Evolutionary conservation across 1,140 invertebrate genomes (phyloP), one percentile per base, ranked within the genome.

Genomic region (Lepeophtheirus salmonis): DNA sequence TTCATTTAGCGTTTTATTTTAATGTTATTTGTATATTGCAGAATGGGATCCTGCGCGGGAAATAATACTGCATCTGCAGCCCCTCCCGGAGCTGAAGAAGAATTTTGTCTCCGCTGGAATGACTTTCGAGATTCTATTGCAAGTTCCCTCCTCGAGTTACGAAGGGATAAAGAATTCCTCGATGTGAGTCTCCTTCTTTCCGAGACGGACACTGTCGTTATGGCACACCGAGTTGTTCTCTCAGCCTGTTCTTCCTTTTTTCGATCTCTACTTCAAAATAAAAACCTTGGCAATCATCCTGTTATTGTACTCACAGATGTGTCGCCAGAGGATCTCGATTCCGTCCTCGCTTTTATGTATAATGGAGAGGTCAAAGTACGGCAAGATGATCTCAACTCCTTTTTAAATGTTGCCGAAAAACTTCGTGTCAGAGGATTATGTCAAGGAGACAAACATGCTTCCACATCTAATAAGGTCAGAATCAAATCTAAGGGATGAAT

Each of bases 331-430:
- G 59, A 61, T 52, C 41, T 61, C 53, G 21, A 22, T 20, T 17
- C 41, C n/a, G 25, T 61, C 49, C 51, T 61, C 2, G 26, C 54
- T 13, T 61, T 61, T 41, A 61, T 61, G 59, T 61, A 61, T 50
- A 61, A 61, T 25, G 59, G 59, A n/a, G 59, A 61, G 24, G 59
- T 61, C 1, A 25, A 53, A 17, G 59, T 61, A 14, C 10, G 21
- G 50, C 59, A 61, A 26, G 59, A 18, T 13, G n/a, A 61, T 26
- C 21, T 61, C 3, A 53, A 56, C 24, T 24, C 24, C 3, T 61
- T 61, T 23, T 30, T 61, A 16, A 17, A 13, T 55, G 59, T 61
- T n/a, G 59, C 59, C 10, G 59, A 61, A 30, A 56, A 53, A 10
- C 51, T 61, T 10, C 49, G 59, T 6, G 59, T 61, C 21, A n/a